phyloP scores from a whole-genome alignment of 2,888 invertebrate species.

The Aphelenchoides bicaudatus region DNA sequence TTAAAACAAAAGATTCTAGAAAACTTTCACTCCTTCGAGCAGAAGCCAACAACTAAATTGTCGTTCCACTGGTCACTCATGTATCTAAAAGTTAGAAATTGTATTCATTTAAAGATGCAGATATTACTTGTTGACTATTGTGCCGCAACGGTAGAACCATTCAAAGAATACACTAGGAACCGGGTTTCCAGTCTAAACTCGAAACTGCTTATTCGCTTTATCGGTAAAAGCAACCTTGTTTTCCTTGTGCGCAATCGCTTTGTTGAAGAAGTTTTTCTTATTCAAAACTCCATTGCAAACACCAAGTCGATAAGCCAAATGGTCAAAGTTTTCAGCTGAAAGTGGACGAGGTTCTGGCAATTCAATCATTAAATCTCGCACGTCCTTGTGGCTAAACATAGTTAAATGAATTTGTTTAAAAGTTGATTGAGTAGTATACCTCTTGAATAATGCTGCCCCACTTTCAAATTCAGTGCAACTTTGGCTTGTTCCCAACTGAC shows the following conservation, averaged over 20 bases:
- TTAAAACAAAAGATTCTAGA: no score
- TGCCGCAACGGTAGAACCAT: constrained; percentile 26
- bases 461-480: constrained; percentile 20
- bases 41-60: constrained; percentile 22
- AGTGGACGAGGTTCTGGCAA: constrained; percentile 20
- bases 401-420: no score
- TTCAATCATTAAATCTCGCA: constrained; percentile 20
- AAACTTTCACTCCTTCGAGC: constrained; percentile 21
- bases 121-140: constrained; percentile 27
- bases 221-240: constrained; percentile 18
- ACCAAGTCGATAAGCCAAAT: constrained; percentile 20
- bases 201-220: not conserved
- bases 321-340: constrained; percentile 21
- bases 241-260: constrained; percentile 23
- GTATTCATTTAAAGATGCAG: no score
- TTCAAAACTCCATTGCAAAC: constrained; percentile 21
- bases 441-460: constrained; percentile 25
- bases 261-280: constrained; percentile 27
- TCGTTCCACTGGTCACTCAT: constrained; percentile 28
- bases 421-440: no score
- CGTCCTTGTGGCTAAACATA: constrained; percentile 26
- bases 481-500: constrained; percentile 26
- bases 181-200: constrained; percentile 22
- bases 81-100: no score
- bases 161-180: constrained; percentile 25